Conservation (phyloP, 1,140 invertebrate genomes). For the Gryllus bimaculatus region DNA sequence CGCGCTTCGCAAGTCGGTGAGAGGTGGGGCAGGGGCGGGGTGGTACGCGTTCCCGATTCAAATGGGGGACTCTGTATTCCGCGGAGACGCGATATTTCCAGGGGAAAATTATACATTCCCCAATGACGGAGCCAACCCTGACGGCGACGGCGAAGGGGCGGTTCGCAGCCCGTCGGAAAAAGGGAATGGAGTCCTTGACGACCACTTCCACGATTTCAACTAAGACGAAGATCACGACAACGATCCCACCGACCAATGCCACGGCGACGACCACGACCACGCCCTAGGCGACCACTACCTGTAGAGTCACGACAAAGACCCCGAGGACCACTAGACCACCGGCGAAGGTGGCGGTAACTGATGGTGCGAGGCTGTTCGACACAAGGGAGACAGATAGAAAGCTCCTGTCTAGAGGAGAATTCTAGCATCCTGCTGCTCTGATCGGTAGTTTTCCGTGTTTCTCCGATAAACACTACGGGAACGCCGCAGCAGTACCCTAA, state of each 20-base stretch:
- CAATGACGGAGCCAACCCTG: neutral
- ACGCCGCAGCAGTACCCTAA: too few species aligned
- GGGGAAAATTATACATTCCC: neutral
- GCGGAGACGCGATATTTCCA: neutral
- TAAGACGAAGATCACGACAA: neutral
- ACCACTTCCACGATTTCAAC: neutral
- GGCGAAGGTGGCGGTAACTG: too few species aligned
- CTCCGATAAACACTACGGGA: too few species aligned
- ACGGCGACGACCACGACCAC: neutral
- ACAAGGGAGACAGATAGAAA: too few species aligned
- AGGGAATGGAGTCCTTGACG: neutral
- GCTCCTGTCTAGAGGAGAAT: too few species aligned
- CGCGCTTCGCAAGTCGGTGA: neutral
- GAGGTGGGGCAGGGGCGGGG: too few species aligned
- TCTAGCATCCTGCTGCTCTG: too few species aligned
- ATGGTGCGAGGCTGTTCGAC: too few species aligned
- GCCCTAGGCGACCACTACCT: too few species aligned
- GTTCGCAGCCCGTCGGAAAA: neutral
- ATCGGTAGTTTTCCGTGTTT: too few species aligned
- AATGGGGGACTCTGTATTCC: neutral
- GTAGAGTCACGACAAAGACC: too few species aligned
- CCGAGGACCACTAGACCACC: too few species aligned
- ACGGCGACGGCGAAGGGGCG: neutral
- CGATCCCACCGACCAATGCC: neutral
- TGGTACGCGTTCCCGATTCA: neutral